A percentile compares a stretch with the other conserved stretches of the same genome.
Evolutionary conservation across 2,113 vertebrate genomes (phyloP).

Genomic region (Plotosus lineatus): DNA sequence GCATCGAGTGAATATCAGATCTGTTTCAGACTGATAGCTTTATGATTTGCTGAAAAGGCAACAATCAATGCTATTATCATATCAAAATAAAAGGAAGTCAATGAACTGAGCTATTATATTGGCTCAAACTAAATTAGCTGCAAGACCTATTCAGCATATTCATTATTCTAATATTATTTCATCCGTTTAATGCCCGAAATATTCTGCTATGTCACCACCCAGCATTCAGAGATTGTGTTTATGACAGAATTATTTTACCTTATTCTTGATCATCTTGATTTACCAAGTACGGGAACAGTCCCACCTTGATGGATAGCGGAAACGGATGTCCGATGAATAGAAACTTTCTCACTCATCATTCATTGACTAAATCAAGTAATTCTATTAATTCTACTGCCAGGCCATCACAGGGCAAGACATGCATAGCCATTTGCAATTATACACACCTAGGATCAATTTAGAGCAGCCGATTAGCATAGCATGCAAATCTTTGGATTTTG

Average conservation of each 20-base stretch:
- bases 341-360: too few species aligned
- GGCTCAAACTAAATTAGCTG: neutral
- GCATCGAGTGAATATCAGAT: neutral
- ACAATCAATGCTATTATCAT: slow-evolving; percentile 21
- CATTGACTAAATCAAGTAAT: too few species aligned
- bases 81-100: neutral
- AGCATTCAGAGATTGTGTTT: neutral
- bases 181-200: neutral
- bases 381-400: too few species aligned
- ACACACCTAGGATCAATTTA: too few species aligned
- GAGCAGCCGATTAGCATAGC: too few species aligned
- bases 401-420: too few species aligned
- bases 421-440: too few species aligned
- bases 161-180: neutral
- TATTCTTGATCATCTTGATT: neutral
- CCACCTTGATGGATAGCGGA: too few species aligned
- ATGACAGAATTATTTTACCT: neutral
- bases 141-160: neutral
- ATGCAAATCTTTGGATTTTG: too few species aligned
- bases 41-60: slow-evolving; percentile 17
- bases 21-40: slow-evolving; percentile 10
- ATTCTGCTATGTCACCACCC: neutral
- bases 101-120: slow-evolving; percentile 1
- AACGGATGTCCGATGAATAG: too few species aligned
- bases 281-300: too few species aligned